A percentile compares a stretch with the other conserved stretches of the same genome.
These are phyloP conservation scores for Lutjanus campechanus DNA, from an alignment of 2,797 vertebrate genomes.

Conservation along the genomic window DNA sequence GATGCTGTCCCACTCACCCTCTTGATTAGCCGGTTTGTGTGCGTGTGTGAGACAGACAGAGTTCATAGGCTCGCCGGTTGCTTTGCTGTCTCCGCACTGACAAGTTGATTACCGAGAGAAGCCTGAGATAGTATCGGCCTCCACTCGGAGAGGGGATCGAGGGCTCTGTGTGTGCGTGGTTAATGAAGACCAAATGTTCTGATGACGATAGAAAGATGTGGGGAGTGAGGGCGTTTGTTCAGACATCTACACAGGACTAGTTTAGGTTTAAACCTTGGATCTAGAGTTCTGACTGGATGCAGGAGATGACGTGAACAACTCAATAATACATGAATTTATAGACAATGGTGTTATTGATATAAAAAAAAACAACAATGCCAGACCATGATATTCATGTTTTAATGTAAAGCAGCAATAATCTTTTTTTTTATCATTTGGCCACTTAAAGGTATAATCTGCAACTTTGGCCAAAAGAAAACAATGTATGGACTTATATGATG, in stretches of 20 bases:
- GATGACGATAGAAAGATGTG: slow-evolving; percentile 36
- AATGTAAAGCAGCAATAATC: no score
- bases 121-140: slow-evolving; percentile 68
- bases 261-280: slow-evolving; percentile 5
- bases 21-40: slow-evolving; percentile 66
- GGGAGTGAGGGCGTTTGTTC: slow-evolving; percentile 23
- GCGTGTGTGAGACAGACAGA: slow-evolving; percentile 36
- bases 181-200: slow-evolving; percentile 65
- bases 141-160: slow-evolving; percentile 43
- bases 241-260: slow-evolving; percentile 2
- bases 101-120: slow-evolving; percentile 69
- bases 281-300: neutral
- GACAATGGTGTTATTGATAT: no score
- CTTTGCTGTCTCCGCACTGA: slow-evolving; percentile 58
- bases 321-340: neutral
- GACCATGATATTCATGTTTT: no score
- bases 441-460: no score
- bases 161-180: slow-evolving; percentile 28
- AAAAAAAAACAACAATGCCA: no score
- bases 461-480: no score
- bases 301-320: neutral
- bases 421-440: no score
- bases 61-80: slow-evolving; percentile 47
- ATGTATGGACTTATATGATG: no score
- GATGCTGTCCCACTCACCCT: slow-evolving; percentile 47